phyloP scores from a whole-genome alignment of 2,888 invertebrate species.

The Drosophila picticornis region DNA sequence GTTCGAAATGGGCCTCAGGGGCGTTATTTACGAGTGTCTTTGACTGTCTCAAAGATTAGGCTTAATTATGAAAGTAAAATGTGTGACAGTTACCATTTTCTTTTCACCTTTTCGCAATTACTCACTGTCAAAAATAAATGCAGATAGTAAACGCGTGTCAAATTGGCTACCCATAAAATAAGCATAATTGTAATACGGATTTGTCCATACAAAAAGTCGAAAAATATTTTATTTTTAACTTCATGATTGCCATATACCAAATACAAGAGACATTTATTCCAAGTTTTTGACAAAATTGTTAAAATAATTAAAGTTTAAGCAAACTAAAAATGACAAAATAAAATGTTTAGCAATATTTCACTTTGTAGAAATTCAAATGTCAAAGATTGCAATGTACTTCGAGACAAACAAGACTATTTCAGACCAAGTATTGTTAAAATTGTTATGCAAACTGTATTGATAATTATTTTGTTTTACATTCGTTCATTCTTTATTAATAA shows the following conservation, averaged over 20 bases:
- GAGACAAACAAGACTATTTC: not conserved
- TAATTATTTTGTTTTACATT: constrained; percentile 42
- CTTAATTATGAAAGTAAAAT: constrained; percentile 38
- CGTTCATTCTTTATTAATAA: constrained; percentile 66
- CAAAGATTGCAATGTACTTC: not conserved
- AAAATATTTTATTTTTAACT: not conserved
- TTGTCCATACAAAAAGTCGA: not conserved
- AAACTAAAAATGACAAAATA: not conserved
- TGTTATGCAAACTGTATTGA: not conserved
- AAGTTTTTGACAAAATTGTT: not conserved
- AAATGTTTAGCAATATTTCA: not conserved
- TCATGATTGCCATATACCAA: not conserved
- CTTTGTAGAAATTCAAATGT: not conserved
- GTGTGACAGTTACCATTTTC: constrained; percentile 22
- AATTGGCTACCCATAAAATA: not conserved
- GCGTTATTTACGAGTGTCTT: constrained; percentile 14
- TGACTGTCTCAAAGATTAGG: constrained; percentile 8
- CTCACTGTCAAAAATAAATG: constrained; percentile 20
- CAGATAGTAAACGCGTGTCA: constrained; percentile 1
- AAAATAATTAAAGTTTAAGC: not conserved
- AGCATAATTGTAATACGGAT: not conserved
- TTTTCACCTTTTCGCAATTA: constrained; percentile 14
- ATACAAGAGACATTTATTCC: not conserved
- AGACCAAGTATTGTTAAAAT: not conserved
- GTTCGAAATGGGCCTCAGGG: constrained; percentile 28